Conservation (phyloP, 2,113 vertebrate genomes). For the Catharus fuscescens region DNA sequence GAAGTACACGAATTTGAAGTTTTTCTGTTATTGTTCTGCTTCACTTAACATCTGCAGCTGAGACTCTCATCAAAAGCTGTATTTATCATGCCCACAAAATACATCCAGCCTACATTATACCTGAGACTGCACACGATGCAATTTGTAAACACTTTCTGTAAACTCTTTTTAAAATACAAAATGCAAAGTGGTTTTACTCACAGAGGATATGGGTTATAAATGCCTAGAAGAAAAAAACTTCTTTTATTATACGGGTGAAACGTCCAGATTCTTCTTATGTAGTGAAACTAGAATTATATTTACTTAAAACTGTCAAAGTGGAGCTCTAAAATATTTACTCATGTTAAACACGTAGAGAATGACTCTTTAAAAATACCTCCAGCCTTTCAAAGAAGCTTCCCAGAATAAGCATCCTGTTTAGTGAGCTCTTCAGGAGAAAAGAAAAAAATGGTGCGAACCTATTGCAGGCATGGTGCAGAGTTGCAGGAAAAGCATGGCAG, state of each 20-base stretch:
- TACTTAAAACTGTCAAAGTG: neutral
- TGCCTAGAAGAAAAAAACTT: neutral
- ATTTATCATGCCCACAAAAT: neutral
- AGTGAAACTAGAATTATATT: neutral
- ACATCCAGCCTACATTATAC: neutral
- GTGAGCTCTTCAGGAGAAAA: neutral
- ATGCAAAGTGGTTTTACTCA: neutral
- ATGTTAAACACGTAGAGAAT: neutral
- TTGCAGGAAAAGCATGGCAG: neutral
- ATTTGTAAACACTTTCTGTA: neutral
- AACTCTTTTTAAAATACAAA: neutral
- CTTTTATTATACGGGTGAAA: neutral
- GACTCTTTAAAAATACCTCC: neutral
- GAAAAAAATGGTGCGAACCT: neutral
- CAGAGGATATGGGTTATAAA: neutral
- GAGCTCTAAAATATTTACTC: neutral
- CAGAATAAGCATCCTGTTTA: neutral
- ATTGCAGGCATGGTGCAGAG: neutral
- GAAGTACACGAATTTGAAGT: neutral
- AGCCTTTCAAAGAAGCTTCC: neutral
- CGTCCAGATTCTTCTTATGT: neutral
- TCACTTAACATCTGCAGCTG: neutral
- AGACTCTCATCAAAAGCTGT: neutral
- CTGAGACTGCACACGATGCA: neutral
- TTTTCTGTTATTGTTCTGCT: neutral